phyloP scores from a whole-genome alignment of 2,113 vertebrate species.

The Pogonocichla stellata region DNA sequence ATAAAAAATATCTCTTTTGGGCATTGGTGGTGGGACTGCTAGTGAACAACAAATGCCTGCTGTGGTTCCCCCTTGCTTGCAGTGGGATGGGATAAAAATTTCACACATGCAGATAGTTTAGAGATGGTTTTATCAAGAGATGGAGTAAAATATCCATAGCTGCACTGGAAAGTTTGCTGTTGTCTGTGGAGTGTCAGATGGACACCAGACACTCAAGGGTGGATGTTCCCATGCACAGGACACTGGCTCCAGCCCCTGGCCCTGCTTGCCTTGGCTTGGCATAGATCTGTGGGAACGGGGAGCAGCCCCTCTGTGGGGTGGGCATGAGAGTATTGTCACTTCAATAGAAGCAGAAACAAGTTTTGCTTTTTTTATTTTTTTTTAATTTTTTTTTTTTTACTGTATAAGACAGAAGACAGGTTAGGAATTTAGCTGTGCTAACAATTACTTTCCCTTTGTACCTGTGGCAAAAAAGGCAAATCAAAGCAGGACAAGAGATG shows the following conservation, averaged over 20 bases:
- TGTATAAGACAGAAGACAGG: neutral
- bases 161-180: fast-evolving
- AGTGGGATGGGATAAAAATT: neutral
- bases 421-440: neutral
- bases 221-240: neutral
- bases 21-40: neutral
- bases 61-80: neutral
- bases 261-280: neutral
- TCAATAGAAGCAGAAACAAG: neutral
- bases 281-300: fast-evolving
- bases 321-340: neutral
- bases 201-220: fast-evolving
- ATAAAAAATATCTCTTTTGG: neutral
- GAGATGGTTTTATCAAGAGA: neutral
- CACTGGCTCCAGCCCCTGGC: neutral
- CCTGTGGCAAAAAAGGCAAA: neutral
- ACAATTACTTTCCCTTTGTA: neutral
- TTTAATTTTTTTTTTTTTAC: neutral
- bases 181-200: neutral
- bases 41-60: neutral
- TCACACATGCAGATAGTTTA: neutral
- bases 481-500: neutral
- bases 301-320: neutral
- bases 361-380: neutral
- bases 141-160: neutral